These are phyloP conservation scores for Centropus bengalensis DNA, from an alignment of 2,113 vertebrate genomes.

Conservation along the genomic window DNA sequence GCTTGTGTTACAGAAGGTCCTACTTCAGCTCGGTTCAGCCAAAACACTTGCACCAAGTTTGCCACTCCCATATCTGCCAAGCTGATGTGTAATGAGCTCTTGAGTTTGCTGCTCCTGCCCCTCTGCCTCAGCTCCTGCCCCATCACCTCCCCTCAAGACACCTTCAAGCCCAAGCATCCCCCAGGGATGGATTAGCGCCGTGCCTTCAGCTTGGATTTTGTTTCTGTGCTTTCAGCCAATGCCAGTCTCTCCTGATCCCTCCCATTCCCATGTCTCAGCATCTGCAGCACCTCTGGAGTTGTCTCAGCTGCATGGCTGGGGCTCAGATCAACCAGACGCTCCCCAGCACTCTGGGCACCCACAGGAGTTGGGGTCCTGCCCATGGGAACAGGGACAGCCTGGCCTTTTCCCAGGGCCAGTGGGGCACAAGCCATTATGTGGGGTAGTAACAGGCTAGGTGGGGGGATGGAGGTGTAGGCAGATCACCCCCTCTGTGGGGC, in stretches of 20 bases:
- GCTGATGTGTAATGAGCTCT: accelerated
- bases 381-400: accelerated
- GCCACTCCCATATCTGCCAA: accelerated
- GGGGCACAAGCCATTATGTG: not conserved
- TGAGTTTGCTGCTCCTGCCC: not conserved
- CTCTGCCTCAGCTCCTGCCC: not conserved
- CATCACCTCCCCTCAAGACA: accelerated
- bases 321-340: accelerated
- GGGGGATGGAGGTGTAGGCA: not conserved
- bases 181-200: accelerated
- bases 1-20: not conserved
- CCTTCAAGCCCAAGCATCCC: not conserved
- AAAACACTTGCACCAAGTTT: not conserved
- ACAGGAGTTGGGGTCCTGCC: not conserved
- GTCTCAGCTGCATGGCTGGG: not conserved
- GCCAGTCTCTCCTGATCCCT: not conserved
- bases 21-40: not conserved
- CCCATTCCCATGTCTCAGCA: accelerated
- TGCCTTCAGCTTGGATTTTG: not conserved
- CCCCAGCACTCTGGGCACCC: not conserved
- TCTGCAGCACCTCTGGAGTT: not conserved
- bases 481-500: accelerated
- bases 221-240: not conserved
- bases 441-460: accelerated
- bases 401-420: not conserved